phyloP scores from a whole-genome alignment of 2,888 invertebrate genomes.

The Lampropteryx suffumata region DNA sequence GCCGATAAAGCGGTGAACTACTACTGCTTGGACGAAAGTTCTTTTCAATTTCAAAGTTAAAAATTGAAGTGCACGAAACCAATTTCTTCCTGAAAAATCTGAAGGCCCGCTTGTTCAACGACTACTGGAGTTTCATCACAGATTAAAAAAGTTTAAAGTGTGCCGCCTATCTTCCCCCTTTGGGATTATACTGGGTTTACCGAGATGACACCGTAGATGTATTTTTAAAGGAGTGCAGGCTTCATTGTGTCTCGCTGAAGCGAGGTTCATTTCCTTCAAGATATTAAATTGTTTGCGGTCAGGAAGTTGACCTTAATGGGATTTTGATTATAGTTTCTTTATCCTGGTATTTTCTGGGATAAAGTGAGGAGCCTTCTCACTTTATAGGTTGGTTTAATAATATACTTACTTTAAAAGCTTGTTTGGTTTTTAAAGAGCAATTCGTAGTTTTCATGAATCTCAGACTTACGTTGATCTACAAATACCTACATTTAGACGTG shows the following conservation, averaged over 20 bases:
- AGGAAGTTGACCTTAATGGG: conserved; percentile 17
- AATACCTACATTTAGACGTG: no score
- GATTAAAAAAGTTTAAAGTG: conserved; percentile 60
- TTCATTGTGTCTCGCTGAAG: conserved; percentile 12
- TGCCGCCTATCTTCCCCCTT: conserved; percentile 40
- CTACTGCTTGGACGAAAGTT: conserved; percentile 32
- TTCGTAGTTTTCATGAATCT: no score
- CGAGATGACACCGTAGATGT: conserved; percentile 26
- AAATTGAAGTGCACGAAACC: conserved; percentile 48
- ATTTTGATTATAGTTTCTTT: conserved; percentile 17
- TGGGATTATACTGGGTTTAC: conserved; percentile 32
- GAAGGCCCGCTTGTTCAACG: conserved; percentile 38
- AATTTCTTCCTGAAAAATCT: conserved; percentile 47
- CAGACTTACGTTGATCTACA: no score
- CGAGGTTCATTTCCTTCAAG: conserved; percentile 10
- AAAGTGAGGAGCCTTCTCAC: conserved; percentile 1
- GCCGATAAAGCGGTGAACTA: conserved; percentile 42
- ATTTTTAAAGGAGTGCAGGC: conserved; percentile 25
- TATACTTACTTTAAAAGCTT: no score
- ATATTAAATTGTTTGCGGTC: conserved; percentile 24
- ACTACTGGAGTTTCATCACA: conserved; percentile 44
- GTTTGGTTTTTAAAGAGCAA: no score
- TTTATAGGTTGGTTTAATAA: background rate
- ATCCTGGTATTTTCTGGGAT: conserved; percentile 10
- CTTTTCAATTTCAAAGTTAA: conserved; percentile 48